A percentile compares a stretch with the other conserved stretches of the same genome.
phyloP scores from a whole-genome alignment of 1,140 invertebrate species.

The Elysia chlorotica region DNA sequence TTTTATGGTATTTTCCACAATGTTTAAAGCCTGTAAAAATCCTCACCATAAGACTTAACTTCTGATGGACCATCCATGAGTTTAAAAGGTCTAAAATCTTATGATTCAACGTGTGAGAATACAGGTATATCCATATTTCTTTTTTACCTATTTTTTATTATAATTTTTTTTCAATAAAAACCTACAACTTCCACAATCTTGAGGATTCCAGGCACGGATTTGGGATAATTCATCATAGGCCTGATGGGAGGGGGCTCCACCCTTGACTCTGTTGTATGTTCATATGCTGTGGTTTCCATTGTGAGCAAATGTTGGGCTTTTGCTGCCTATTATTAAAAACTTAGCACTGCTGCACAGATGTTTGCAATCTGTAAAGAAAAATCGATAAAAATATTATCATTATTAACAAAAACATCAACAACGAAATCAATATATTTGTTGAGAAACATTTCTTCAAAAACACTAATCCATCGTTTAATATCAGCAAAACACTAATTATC shows the following conservation, averaged over 20 bases:
- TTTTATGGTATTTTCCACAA: no score
- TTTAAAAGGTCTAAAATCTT: background rate
- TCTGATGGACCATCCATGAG: background rate
- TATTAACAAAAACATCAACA: background rate
- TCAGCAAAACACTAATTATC: background rate
- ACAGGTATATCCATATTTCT: no score
- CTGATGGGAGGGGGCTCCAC: constrained; percentile 25
- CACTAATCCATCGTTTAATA: background rate
- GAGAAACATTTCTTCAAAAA: background rate
- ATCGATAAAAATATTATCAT: background rate
- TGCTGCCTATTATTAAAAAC: background rate
- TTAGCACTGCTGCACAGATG: background rate
- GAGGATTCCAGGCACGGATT: constrained; percentile 75
- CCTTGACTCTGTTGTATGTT: constrained; percentile 32
- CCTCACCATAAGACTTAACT: no score
- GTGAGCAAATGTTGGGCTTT: background rate
- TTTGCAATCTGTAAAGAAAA: background rate
- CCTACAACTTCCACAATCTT: constrained; percentile 82
- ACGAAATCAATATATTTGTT: background rate
- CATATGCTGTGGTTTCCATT: constrained; percentile 28
- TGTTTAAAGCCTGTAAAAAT: no score
- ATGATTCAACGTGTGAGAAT: background rate
- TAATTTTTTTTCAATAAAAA: constrained; percentile 38
- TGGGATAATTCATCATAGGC: constrained; percentile 66
- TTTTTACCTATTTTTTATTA: no score